Conservation (phyloP, 1,140 invertebrate genomes). For the Hylaeus volcanicus region DNA sequence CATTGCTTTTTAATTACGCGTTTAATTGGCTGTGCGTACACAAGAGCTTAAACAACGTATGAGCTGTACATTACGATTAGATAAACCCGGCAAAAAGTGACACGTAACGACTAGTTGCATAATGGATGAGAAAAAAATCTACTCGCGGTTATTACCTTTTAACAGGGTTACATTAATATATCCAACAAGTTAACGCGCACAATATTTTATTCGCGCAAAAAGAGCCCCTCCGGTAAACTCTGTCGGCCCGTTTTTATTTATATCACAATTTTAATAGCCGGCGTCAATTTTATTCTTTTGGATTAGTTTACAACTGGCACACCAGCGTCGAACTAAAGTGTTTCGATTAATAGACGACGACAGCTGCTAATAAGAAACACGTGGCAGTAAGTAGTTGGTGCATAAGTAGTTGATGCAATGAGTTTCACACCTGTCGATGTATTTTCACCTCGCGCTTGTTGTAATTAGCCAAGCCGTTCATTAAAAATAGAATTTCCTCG, state of each 20-base stretch:
- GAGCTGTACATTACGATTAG: constrained; percentile 18
- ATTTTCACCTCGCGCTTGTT: too few species aligned
- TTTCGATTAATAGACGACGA: not conserved
- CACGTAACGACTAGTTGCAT: constrained; percentile 9
- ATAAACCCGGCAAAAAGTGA: constrained; percentile 17
- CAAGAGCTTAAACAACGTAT: constrained; percentile 5
- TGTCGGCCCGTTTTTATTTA: not conserved
- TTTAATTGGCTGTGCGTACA: constrained; percentile 19
- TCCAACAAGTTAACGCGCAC: too few species aligned
- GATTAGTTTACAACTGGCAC: not conserved
- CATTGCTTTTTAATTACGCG: constrained; percentile 26
- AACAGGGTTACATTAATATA: not conserved
- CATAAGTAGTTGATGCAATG: not conserved
- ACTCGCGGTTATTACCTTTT: not conserved
- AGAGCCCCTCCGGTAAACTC: not conserved
- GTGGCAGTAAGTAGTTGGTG: not conserved
- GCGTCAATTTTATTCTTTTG: not conserved
- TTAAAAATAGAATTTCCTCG: too few species aligned
- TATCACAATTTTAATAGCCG: not conserved
- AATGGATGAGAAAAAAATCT: not conserved
- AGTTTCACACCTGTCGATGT: too few species aligned
- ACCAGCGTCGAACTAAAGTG: not conserved
- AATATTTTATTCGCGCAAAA: not conserved
- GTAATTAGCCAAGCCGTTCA: too few species aligned
- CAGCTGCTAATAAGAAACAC: not conserved